Evolutionary conservation across 2,888 invertebrate species (phyloP).

Genomic region (Dilophus febrilis): DNA sequence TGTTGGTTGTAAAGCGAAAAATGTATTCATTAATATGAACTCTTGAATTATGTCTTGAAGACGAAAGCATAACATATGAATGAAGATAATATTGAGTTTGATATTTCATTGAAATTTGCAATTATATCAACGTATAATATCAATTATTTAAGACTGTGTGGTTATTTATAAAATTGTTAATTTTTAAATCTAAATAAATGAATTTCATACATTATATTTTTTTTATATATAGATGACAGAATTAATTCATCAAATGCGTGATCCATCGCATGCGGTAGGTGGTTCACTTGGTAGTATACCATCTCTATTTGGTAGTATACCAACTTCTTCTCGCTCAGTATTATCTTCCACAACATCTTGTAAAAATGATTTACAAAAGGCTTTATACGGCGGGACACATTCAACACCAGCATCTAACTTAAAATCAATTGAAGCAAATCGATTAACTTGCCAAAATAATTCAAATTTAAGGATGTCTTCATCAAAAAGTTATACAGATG

Average conservation of each 20-base stretch:
- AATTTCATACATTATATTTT: background rate
- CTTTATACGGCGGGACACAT: slow-evolving; percentile 18
- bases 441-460: slow-evolving; percentile 16
- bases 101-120: too few species aligned
- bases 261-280: slow-evolving; percentile 28
- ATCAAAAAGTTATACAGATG: slow-evolving; percentile 30
- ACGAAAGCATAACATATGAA: too few species aligned
- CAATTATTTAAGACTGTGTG: too few species aligned
- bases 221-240: slow-evolving; percentile 25
- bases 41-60: too few species aligned
- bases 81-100: too few species aligned
- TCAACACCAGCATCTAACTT: slow-evolving; percentile 28
- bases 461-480: slow-evolving; percentile 23
- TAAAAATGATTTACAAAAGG: slow-evolving; percentile 16
- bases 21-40: too few species aligned
- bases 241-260: slow-evolving; percentile 31
- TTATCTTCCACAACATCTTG: slow-evolving; percentile 1
- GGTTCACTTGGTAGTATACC: slow-evolving; percentile 30
- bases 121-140: too few species aligned
- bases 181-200: slow-evolving; percentile 1
- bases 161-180: too few species aligned
- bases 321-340: slow-evolving; percentile 6
- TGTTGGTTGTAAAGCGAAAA: too few species aligned
- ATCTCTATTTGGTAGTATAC: slow-evolving; percentile 21
- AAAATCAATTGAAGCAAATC: slow-evolving; percentile 25